A percentile compares a stretch with the other conserved stretches of the same genome.
phyloP scores from a whole-genome alignment of 2,888 invertebrate genomes.

The Drosophila basisetae region DNA sequence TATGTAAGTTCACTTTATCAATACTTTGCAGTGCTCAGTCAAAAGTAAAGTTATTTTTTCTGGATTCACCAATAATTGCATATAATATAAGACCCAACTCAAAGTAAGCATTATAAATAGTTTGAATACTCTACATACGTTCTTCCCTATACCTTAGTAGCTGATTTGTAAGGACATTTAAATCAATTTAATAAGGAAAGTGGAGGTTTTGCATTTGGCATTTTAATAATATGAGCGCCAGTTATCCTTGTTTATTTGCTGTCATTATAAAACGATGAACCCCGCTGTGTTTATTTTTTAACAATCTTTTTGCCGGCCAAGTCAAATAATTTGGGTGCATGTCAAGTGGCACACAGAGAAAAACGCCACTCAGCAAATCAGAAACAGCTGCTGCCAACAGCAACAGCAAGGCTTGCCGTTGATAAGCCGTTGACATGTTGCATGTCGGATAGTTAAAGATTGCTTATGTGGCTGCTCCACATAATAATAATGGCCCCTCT shows the following conservation, averaged over 20 bases:
- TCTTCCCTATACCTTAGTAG: not conserved
- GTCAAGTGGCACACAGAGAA: constrained; percentile 13
- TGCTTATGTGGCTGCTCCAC: constrained; percentile 40
- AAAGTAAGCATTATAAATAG: not conserved
- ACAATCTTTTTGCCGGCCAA: constrained; percentile 8
- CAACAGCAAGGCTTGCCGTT: constrained; percentile 34
- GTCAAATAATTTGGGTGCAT: constrained; percentile 15
- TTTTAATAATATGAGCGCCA: not conserved
- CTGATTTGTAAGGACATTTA: not conserved
- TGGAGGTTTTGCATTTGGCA: not conserved
- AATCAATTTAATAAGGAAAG: not conserved
- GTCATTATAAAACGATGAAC: not conserved
- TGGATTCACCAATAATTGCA: not conserved
- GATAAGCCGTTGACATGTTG: constrained; percentile 74
- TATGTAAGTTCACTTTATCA: not conserved
- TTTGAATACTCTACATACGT: not conserved
- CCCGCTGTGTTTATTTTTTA: constrained; percentile 1
- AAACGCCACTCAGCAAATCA: constrained; percentile 40
- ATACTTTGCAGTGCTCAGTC: not conserved
- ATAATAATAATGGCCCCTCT: constrained; percentile 63
- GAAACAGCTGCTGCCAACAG: constrained; percentile 36
- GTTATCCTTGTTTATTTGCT: not conserved
- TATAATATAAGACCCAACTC: not conserved
- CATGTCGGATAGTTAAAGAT: constrained; percentile 50
- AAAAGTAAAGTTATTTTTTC: not conserved